These are phyloP conservation scores for Parazoanthus atlanticus DNA, from an alignment of 92 coral and sea anemone genomes.

Conservation along the genomic window DNA sequence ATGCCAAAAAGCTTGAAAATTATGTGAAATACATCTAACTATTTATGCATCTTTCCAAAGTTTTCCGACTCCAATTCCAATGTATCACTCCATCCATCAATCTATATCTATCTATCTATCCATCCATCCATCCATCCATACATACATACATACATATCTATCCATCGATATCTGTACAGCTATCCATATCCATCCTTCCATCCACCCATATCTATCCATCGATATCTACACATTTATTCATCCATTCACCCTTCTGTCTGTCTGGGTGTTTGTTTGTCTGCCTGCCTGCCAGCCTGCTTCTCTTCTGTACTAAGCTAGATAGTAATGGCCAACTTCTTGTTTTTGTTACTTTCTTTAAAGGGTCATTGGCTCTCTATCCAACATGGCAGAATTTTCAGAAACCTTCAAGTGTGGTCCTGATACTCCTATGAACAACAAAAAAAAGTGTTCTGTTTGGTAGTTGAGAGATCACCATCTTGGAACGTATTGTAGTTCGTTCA, in stretches of 20 bases:
- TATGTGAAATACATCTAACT: background rate
- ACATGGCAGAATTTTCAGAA: slow-evolving; percentile 11
- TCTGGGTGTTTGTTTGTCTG: no score
- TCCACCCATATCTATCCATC: background rate
- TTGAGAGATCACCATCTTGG: background rate
- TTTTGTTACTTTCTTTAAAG: background rate
- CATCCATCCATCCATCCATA: no score
- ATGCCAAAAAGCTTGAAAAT: no score
- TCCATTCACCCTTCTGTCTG: background rate
- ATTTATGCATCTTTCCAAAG: background rate
- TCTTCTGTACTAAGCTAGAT: no score
- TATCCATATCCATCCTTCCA: no score
- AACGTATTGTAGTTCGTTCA: no score
- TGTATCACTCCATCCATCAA: background rate
- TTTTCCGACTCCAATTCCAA: no score
- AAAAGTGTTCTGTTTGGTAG: slow-evolving; percentile 43
- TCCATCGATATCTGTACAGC: no score
- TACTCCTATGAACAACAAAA: slow-evolving; percentile 18
- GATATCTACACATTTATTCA: background rate
- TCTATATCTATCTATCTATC: no score
- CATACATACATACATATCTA: no score
- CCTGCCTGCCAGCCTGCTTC: background rate
- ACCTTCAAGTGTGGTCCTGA: slow-evolving; percentile 6
- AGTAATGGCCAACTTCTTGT: background rate
- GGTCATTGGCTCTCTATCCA: slow-evolving; percentile 38